phyloP scores from a whole-genome alignment of 2,888 invertebrate genomes.

The Lepidochrysops patricia region DNA sequence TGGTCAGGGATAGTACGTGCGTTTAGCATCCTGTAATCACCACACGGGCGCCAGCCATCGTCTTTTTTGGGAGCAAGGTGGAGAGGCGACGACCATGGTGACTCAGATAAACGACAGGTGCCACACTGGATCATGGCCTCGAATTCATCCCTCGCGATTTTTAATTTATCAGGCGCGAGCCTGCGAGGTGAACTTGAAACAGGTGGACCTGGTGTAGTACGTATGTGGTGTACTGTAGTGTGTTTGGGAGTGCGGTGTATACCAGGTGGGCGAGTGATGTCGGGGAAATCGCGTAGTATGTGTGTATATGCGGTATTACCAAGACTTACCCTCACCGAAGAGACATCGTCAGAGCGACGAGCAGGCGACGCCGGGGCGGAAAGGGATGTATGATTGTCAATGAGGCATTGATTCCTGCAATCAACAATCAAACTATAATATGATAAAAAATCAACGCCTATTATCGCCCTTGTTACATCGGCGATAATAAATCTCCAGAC shows the following conservation, averaged over 20 bases:
- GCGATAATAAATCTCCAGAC: too few relatives aligned
- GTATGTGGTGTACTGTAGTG: slow-evolving; percentile 21
- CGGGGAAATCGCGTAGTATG: too few relatives aligned
- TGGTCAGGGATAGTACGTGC: slow-evolving; percentile 23
- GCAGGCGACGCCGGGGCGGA: too few relatives aligned
- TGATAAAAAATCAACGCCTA: slow-evolving; percentile 18
- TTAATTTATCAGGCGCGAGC: slow-evolving; percentile 17
- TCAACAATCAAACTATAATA: slow-evolving; percentile 30
- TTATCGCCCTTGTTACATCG: too few relatives aligned
- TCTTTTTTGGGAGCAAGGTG: slow-evolving; percentile 21
- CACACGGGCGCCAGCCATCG: slow-evolving; percentile 18
- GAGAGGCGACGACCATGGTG: slow-evolving; percentile 19
- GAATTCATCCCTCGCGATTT: not conserved
- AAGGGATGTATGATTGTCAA: slow-evolving; percentile 21
- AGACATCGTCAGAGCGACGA: too few relatives aligned
- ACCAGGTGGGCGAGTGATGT: slow-evolving; percentile 18
- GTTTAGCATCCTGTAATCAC: too few relatives aligned
- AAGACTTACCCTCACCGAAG: too few relatives aligned
- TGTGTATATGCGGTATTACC: not conserved
- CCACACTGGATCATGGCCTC: too few relatives aligned
- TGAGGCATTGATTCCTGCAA: slow-evolving; percentile 24
- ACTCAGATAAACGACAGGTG: slow-evolving; percentile 15
- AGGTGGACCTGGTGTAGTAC: too few relatives aligned
- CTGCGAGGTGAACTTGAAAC: slow-evolving; percentile 16
- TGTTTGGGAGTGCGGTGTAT: slow-evolving; percentile 10